Evolutionary conservation across 2,113 vertebrate species (phyloP).

Genomic region (Leiothrix lutea): DNA sequence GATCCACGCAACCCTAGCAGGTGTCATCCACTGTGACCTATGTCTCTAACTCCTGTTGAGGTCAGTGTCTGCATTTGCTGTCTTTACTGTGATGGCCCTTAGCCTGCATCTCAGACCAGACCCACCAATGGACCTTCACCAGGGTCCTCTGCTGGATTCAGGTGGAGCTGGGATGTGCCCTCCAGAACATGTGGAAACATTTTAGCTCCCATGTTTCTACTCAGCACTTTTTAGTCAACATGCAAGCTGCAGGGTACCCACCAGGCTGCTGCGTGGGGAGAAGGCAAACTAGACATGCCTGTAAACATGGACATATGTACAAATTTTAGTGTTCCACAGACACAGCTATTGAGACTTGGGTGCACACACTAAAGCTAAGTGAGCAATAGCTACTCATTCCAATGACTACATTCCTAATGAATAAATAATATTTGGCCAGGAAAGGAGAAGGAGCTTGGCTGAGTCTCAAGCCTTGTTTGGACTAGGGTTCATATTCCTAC

Average conservation of each 20-base stretch:
- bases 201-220: neutral
- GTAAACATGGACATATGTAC: neutral
- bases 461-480: neutral
- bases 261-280: neutral
- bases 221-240: neutral
- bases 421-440: constrained; percentile 26
- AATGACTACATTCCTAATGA: neutral
- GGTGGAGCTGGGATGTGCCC: neutral
- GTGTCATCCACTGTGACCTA: neutral
- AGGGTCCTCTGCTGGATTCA: neutral
- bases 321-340: neutral
- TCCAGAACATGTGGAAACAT: neutral
- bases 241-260: neutral
- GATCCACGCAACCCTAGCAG: neutral
- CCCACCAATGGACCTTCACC: neutral
- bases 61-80: neutral
- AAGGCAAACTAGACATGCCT: neutral
- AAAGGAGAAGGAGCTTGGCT: constrained; percentile 25
- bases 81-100: neutral
- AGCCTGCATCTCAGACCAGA: neutral
- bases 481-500: neutral
- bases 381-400: neutral
- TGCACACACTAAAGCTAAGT: neutral
- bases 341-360: neutral
- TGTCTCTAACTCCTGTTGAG: neutral